Conservation (phyloP, 2,888 invertebrate species). For the Tenodera sinensis region DNA sequence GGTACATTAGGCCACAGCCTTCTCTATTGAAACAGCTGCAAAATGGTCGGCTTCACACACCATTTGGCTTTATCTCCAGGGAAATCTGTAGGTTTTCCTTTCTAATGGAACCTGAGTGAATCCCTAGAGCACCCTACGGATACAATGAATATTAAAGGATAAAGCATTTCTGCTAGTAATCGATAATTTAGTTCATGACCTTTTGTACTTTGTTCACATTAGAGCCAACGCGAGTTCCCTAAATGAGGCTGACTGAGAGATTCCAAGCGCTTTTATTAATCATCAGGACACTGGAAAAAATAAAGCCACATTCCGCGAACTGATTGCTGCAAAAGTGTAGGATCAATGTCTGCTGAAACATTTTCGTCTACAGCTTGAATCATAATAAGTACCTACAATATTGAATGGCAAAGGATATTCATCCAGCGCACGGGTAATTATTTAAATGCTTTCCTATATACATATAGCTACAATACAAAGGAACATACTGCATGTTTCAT, state of each 20-base stretch:
- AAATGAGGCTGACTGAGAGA: background rate
- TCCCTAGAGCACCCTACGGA: background rate
- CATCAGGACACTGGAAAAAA: background rate
- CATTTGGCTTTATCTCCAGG: background rate
- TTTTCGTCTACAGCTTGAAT: too few species aligned
- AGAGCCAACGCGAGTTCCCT: background rate
- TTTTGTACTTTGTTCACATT: background rate
- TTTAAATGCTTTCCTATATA: too few species aligned
- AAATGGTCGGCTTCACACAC: background rate
- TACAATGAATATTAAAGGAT: background rate
- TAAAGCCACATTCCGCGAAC: too few species aligned
- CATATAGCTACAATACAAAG: too few species aligned
- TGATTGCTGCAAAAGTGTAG: too few species aligned
- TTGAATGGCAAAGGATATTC: too few species aligned
- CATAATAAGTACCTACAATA: too few species aligned
- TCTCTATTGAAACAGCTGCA: background rate
- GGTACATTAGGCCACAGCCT: background rate
- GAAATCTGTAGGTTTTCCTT: background rate
- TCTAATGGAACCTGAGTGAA: background rate
- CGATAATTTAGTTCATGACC: background rate
- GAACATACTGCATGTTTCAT: too few species aligned
- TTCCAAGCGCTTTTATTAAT: background rate
- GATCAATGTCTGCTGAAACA: too few species aligned
- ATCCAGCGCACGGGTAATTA: too few species aligned
- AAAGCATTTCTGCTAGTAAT: background rate